Evolutionary conservation across 2,113 vertebrate species (phyloP), one percentile per base, ranked within the genome.

Genomic region (Tapirus terrestris): DNA sequence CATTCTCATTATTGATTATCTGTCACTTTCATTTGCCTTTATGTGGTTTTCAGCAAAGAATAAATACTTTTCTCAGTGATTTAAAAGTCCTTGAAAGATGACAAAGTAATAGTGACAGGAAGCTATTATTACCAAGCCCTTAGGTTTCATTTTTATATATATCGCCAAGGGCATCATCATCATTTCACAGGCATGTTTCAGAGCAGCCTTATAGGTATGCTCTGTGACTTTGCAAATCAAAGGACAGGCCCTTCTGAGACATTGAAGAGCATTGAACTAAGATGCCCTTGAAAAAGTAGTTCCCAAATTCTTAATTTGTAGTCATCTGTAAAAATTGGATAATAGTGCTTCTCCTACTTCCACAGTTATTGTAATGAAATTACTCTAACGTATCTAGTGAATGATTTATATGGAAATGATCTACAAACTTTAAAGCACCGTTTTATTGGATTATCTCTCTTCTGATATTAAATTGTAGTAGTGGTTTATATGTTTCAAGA

Each of bases 71-170:
- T 91, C 89, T 79, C 53, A 29, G 53, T 16, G 58, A 72, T 33
- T 43, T 73, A 31, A 91, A 89, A 60, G 81, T 65, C 95, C 94
- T 97, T 95, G 91, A 87, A 87, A 73, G 82, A 92, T 45, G 25
- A 61, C 25, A 72, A 73, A 70, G 39, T 51, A 31, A 31, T 17
- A 16, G 58, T 60, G 75, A 80, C 75, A 93, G 92, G 79, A 94
- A 85, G 48, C 17, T 56, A 7, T 95, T 83, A 43, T 72, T 61
- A 76, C 29, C 48, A 33, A 89, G 63, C 36, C 45, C 70, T 95
- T 36, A 73, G 51, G 43, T 65, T 80, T 96, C 43, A n/a, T 73
- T 96, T 81, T 92, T 65, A 67, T 76, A 86, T 73, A 23, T 23
- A 33, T 77, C 13, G 33, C 27, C 17, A 17, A 60, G 27, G 9